phyloP scores from a whole-genome alignment of 2,797 vertebrate genomes.

The Girardinus metallicus region DNA sequence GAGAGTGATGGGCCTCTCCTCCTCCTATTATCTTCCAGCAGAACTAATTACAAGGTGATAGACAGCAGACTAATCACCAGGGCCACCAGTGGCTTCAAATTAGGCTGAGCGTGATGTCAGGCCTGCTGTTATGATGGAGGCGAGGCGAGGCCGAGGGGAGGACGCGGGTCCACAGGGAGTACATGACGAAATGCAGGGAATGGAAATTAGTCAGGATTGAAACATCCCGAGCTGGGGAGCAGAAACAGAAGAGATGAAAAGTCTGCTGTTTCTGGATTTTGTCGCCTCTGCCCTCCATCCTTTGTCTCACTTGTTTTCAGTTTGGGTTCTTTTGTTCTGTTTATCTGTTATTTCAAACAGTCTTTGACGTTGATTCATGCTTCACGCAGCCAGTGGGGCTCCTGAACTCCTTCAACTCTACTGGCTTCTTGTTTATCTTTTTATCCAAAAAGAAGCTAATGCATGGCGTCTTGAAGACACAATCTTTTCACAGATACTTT shows the following conservation, averaged over 20 bases:
- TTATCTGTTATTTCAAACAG: constrained; percentile 2
- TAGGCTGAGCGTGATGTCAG: constrained; percentile 47
- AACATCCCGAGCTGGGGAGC: neutral
- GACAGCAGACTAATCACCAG: constrained; percentile 75
- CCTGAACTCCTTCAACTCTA: constrained; percentile 59
- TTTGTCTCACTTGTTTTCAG: constrained; percentile 38
- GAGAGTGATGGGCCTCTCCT: constrained; percentile 61
- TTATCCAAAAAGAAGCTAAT: constrained; percentile 23
- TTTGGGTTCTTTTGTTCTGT: constrained; percentile 10
- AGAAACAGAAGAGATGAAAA: neutral
- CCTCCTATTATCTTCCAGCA: constrained; percentile 61
- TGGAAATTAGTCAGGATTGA: neutral
- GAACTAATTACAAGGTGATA: constrained; percentile 77
- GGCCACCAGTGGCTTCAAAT: constrained; percentile 66
- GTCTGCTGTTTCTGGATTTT: constrained; percentile 30
- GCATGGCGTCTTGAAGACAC: constrained; percentile 7
- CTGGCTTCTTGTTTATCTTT: constrained; percentile 30
- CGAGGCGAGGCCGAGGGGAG: constrained; percentile 5
- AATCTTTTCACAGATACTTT: constrained; percentile 41
- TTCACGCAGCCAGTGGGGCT: constrained; percentile 54
- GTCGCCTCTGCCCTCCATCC: constrained; percentile 25
- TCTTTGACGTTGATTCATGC: constrained; percentile 27
- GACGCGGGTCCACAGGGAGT: constrained; percentile 16
- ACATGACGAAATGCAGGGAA: neutral
- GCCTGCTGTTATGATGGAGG: constrained; percentile 55